These are phyloP conservation scores for Poliocrania exsul DNA, from an alignment of 2,797 vertebrate genomes.

Conservation along the genomic window DNA sequence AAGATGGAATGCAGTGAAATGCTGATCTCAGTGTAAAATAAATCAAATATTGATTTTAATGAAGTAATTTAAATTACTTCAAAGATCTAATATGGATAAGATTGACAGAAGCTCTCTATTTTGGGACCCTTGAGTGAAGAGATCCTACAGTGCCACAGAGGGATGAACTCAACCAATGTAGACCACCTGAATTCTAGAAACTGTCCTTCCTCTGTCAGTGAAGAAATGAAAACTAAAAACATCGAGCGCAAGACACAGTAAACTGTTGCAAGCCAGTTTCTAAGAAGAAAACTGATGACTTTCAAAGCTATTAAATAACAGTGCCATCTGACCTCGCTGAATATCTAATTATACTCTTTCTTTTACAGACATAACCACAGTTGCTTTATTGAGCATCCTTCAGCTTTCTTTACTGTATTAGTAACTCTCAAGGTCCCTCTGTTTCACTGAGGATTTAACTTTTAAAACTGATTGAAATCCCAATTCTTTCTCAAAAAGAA, in stretches of 20 bases:
- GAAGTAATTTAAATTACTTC: not conserved
- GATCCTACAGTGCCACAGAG: not conserved
- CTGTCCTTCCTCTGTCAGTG: not conserved
- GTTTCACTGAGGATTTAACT: not conserved
- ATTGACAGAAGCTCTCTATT: not conserved
- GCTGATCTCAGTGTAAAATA: not conserved
- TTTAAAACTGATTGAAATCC: not conserved
- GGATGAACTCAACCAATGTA: not conserved
- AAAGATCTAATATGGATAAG: not conserved
- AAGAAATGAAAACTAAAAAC: not conserved
- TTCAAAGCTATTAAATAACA: not conserved
- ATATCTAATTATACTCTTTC: not conserved
- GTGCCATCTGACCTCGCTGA: not conserved
- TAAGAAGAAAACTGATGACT: not conserved
- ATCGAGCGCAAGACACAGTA: not conserved
- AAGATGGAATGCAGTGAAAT: not conserved
- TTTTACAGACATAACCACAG: not conserved
- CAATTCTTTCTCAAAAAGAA: not conserved
- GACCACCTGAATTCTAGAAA: not conserved
- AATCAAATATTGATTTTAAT: not conserved
- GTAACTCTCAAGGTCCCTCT: not conserved
- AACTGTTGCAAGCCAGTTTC: not conserved
- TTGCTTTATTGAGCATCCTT: not conserved
- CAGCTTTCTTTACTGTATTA: not conserved
- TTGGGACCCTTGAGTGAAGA: not conserved